phyloP scores from a whole-genome alignment of 2,888 invertebrate species.

The Metacarcinus magister region DNA sequence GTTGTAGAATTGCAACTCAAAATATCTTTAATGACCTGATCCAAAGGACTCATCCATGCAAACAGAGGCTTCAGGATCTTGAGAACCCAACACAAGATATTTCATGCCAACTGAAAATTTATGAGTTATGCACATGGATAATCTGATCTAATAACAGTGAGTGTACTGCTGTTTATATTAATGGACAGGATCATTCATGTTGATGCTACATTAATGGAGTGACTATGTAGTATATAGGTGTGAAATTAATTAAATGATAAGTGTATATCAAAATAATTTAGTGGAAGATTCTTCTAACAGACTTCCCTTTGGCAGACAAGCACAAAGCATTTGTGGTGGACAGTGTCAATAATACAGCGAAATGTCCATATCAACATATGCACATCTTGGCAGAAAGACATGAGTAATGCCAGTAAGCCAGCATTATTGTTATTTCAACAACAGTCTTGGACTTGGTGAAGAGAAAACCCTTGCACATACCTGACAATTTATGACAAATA shows the following conservation, averaged over 20 bases:
- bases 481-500: background rate
- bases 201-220: background rate
- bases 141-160: background rate
- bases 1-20: background rate
- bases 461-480: background rate
- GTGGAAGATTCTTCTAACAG: background rate
- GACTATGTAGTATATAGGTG: background rate
- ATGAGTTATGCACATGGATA: background rate
- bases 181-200: background rate
- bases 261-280: background rate
- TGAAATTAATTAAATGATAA: background rate
- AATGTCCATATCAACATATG: background rate
- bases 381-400: background rate
- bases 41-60: background rate
- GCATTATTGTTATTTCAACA: background rate
- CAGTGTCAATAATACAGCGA: background rate
- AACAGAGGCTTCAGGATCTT: background rate
- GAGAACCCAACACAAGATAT: background rate
- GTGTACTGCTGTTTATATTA: background rate
- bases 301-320: background rate
- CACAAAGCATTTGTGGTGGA: background rate
- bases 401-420: background rate
- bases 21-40: background rate
- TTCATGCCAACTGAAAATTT: background rate
- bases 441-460: background rate